Evolutionary conservation across 23 tunicate species (phyloP).

Genomic region (Oikopleura dioica): DNA sequence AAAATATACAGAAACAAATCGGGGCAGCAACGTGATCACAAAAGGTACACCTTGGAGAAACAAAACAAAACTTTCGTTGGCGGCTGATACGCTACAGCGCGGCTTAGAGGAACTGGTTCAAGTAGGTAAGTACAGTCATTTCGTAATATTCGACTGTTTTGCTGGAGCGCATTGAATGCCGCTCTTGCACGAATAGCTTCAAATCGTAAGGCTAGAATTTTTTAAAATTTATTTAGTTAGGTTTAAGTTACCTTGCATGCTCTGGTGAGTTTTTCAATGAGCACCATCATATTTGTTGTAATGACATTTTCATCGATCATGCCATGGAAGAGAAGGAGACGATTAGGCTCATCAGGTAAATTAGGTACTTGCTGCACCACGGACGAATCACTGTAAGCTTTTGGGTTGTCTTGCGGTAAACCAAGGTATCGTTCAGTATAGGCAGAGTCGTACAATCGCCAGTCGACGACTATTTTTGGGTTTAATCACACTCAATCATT

Average conservation of each 20-base stretch:
- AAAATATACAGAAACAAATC: no score
- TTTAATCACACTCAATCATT: no score
- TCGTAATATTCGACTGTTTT: background rate
- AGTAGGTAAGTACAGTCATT: background rate
- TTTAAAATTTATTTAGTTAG: no score
- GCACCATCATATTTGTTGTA: slow-evolving; percentile 30
- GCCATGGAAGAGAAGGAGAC: slow-evolving; percentile 74
- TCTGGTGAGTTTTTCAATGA: background rate
- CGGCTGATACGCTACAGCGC: no score
- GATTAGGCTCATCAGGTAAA: slow-evolving; percentile 79
- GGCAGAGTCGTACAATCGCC: slow-evolving; percentile 76
- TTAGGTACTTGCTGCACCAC: no score
- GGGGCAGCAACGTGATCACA: no score
- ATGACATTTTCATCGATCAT: slow-evolving; percentile 95
- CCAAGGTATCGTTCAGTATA: slow-evolving; percentile 91
- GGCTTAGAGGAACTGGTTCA: no score
- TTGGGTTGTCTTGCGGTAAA: slow-evolving; percentile 36
- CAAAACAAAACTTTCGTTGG: no score
- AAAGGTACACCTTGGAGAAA: no score
- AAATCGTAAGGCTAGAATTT: slow-evolving; percentile 2
- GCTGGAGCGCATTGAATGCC: background rate
- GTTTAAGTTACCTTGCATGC: no score
- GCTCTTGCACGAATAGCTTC: background rate
- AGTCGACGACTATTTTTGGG: no score
- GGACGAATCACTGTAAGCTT: slow-evolving; percentile 31